Evolutionary conservation across 2,797 vertebrate species (phyloP), one percentile per base, ranked within the genome.

Genomic region (Crocidura indochinensis): DNA sequence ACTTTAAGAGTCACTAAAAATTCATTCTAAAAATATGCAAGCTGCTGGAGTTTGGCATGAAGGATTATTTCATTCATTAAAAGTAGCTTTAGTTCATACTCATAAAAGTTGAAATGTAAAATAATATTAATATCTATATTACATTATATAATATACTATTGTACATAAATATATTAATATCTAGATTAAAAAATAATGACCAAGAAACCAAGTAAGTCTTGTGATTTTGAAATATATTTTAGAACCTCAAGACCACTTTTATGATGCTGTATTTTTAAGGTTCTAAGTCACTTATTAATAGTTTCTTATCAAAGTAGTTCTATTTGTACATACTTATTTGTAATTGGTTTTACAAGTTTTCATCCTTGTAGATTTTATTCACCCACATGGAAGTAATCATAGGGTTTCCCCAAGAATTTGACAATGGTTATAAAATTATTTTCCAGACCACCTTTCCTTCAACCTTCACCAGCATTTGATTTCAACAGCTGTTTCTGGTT

Each of bases 1-100:
- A 91, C 65, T 93, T 95, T 90, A 19, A 67, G 93, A 75, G 62
- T 94, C 62, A 91, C 88, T 91, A 84, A 94, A 94, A 95, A 84
- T 65, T 46, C 11, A 78, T 91, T 93, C 91, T 29, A 79, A 89
- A 94, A 93, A 85, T 87, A 93, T 84, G 65, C 77, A 92, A 96
- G 93, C 65, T 85, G 84, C 53, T 81, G 38, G 22, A 65, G 9
- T 88, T 88, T 84, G n/a, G 60, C 92, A 90, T 56, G 38, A 91
- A 91, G 68, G 75, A 86, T 80, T 76, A 95, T 79, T 88, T 75
- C 31, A 92, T 93, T 94, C 64, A 86, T 77, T 79, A 86, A 81
- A 90, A 91, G 56, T 94, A 53, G 8, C 2, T 88, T 64, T 79
- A 92, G 69, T 8, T 95, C 8, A 60, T 87, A 29, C 91, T 95